Conservation (phyloP, 2,797 vertebrate species). For the Remorina albescens region DNA sequence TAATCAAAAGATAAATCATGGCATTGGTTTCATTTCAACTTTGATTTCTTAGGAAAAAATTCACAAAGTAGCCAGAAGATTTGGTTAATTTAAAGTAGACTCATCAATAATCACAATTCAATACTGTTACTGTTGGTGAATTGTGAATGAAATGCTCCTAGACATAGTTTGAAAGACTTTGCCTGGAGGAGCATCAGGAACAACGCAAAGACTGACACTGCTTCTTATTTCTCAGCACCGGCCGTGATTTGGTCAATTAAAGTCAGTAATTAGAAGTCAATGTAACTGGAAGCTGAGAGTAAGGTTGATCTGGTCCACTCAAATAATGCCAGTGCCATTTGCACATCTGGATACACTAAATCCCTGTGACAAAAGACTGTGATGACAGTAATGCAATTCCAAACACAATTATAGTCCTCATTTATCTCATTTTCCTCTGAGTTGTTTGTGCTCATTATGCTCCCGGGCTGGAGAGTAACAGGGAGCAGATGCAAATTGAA, state of each 20-base stretch:
- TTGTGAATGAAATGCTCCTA: no score
- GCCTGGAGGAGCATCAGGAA: constrained; percentile 7
- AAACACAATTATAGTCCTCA: constrained; percentile 73
- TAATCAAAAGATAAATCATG: no score
- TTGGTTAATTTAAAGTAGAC: no score
- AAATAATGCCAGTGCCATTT: constrained; percentile 60
- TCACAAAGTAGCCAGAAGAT: no score
- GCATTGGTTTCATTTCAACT: no score
- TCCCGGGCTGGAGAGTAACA: constrained; percentile 49
- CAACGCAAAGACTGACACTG: background rate
- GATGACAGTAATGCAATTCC: constrained; percentile 74
- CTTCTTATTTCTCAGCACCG: constrained; percentile 38
- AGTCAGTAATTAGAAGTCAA: constrained; percentile 56
- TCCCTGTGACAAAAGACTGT: constrained; percentile 62
- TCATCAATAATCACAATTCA: no score
- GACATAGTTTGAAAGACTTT: background rate
- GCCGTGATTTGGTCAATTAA: constrained; percentile 52
- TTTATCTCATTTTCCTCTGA: constrained; percentile 72
- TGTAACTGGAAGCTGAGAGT: constrained; percentile 33
- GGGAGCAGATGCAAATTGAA: constrained; percentile 67
- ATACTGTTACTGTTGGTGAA: no score
- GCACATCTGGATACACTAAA: constrained; percentile 69
- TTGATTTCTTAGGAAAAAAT: no score
- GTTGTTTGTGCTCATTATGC: constrained; percentile 71
- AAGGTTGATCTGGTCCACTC: constrained; percentile 44